phyloP scores from a whole-genome alignment of 2,888 invertebrate genomes.

The Podotricha telesiphe region DNA sequence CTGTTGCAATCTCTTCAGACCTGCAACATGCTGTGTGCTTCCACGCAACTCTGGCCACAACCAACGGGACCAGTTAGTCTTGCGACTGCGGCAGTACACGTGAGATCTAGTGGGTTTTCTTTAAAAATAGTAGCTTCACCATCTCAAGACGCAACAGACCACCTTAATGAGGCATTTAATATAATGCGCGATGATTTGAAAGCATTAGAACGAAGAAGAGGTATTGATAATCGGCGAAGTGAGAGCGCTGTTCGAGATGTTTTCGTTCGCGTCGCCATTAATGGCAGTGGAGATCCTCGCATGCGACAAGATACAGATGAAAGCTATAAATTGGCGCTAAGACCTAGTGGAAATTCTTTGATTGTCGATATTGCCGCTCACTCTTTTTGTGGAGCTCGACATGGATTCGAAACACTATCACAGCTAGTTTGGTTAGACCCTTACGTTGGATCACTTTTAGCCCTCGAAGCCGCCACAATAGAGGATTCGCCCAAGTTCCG shows the following conservation, averaged over 20 bases:
- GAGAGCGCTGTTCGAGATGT: conserved; percentile 54
- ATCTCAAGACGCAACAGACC: conserved; percentile 62
- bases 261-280: conserved; percentile 79
- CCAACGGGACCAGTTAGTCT: conserved; percentile 89
- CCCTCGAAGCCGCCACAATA: conserved; percentile 86
- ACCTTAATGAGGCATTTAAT: conserved; percentile 78
- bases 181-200: conserved; percentile 80
- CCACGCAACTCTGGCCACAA: conserved; percentile 90
- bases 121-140: conserved; percentile 71
- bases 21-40: conserved; percentile 91
- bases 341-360: conserved; percentile 76
- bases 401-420: conserved; percentile 90
- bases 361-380: conserved; percentile 85
- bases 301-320: conserved; percentile 88
- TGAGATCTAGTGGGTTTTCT: conserved; percentile 80
- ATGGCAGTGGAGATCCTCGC: conserved; percentile 79
- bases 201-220: conserved; percentile 69
- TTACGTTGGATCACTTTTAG: conserved; percentile 83
- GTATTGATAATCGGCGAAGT: conserved; percentile 49
- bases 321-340: conserved; percentile 87
- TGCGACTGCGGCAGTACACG: conserved; percentile 85
- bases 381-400: conserved; percentile 90
- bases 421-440: conserved; percentile 92
- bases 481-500: conserved; percentile 90
- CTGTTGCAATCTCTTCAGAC: conserved; percentile 86